Evolutionary conservation across 2,797 vertebrate genomes (phyloP).

Genomic region (Enoplosus armatus): DNA sequence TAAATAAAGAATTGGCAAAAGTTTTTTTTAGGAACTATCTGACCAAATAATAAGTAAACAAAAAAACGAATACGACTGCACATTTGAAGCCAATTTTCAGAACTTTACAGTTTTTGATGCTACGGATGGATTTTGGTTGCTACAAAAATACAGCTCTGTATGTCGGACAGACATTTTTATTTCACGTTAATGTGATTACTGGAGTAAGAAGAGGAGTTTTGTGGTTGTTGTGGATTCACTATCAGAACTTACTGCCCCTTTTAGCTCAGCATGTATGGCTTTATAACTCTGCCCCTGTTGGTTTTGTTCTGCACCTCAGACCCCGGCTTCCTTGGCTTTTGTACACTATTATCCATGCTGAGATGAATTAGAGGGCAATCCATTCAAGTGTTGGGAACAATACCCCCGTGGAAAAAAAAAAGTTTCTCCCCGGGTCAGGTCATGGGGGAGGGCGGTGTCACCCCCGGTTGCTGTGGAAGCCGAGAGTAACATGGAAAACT

Average conservation of each 20-base stretch:
- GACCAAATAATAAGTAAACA: background rate
- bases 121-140: background rate
- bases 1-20: background rate
- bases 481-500: slow-evolving; percentile 75
- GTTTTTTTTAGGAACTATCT: background rate
- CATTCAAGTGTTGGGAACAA: slow-evolving; percentile 86
- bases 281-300: slow-evolving; percentile 62
- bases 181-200: background rate
- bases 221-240: slow-evolving; percentile 27
- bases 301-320: slow-evolving; percentile 67
- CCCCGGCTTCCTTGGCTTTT: slow-evolving; percentile 71
- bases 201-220: background rate
- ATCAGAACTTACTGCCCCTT: slow-evolving; percentile 5
- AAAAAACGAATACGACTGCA: background rate
- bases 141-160: background rate
- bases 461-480: slow-evolving; percentile 83
- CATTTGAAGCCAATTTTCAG: background rate
- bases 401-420: slow-evolving; percentile 63
- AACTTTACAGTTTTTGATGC: background rate
- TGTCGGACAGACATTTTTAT: background rate
- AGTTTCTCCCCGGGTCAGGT: slow-evolving; percentile 77
- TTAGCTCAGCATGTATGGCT: slow-evolving; percentile 55
- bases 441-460: slow-evolving; percentile 73
- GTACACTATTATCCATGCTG: slow-evolving; percentile 75
- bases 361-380: slow-evolving; percentile 83